Evolutionary conservation across 30 jellyfish, hydroid and myxozoan species (phyloP).

Genomic region (Chrysaora quinquecirrha): DNA sequence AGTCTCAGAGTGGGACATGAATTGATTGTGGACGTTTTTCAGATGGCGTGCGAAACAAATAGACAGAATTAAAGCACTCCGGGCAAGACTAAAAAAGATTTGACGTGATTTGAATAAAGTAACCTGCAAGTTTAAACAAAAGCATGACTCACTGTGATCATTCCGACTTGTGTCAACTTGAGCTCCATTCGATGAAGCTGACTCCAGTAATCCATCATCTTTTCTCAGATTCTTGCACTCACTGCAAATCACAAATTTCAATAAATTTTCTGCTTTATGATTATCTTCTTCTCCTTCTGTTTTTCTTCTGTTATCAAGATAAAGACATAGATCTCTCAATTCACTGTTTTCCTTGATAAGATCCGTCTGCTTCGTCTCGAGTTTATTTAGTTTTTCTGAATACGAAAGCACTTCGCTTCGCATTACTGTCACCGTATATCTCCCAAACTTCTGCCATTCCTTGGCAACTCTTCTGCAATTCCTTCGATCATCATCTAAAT

Average conservation of each 20-base stretch:
- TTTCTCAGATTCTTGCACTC: slow-evolving; percentile 62
- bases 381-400: slow-evolving; percentile 74
- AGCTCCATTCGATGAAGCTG: slow-evolving; percentile 36
- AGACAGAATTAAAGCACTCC: slow-evolving; percentile 9
- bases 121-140: slow-evolving; percentile 42
- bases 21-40: not conserved
- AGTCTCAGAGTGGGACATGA: too few species aligned
- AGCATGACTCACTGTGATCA: slow-evolving; percentile 67
- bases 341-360: slow-evolving; percentile 81
- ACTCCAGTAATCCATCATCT: slow-evolving; percentile 30
- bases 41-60: not conserved
- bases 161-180: slow-evolving; percentile 32
- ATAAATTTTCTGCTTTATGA: slow-evolving; percentile 29
- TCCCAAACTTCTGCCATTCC: slow-evolving; percentile 97
- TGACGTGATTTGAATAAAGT: slow-evolving; percentile 19
- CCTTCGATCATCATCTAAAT: slow-evolving; percentile 86
- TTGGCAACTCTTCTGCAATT: slow-evolving; percentile 89
- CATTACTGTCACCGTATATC: slow-evolving; percentile 90
- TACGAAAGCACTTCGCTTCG: slow-evolving; percentile 85
- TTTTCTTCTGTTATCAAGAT: slow-evolving; percentile 70
- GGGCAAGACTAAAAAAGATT: not conserved
- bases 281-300: slow-evolving; percentile 38
- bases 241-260: slow-evolving; percentile 73
- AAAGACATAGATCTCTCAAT: slow-evolving; percentile 86
- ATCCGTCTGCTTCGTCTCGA: slow-evolving; percentile 75